phyloP scores from a whole-genome alignment of 2,113 vertebrate species.

The Agelaius tricolor region DNA sequence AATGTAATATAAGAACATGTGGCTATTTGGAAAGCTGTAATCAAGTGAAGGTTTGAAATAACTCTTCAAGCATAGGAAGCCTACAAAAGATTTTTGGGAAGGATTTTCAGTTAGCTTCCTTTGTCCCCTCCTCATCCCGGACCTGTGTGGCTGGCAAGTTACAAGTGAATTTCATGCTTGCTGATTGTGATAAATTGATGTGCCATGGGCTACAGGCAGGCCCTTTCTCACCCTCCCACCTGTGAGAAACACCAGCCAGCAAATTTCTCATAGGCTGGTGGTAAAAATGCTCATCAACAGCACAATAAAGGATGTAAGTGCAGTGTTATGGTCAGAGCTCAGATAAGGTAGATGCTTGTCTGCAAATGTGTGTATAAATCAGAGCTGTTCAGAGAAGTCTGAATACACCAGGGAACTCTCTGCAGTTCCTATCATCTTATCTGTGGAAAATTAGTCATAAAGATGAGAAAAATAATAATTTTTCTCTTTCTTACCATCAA shows the following conservation, averaged over 20 bases:
- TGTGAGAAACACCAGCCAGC: conserved; percentile 2
- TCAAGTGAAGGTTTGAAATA: neutral
- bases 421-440: conserved; percentile 49
- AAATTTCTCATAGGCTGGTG: conserved; percentile 20
- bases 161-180: neutral
- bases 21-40: neutral
- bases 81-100: neutral
- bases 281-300: neutral
- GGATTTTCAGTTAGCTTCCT: neutral
- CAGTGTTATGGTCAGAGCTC: neutral
- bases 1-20: neutral
- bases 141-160: neutral
- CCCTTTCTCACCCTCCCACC: neutral
- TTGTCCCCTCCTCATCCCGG: neutral
- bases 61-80: neutral
- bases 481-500: conserved; percentile 88
- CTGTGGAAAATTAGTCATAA: conserved; percentile 53
- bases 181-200: neutral
- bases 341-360: neutral
- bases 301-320: neutral
- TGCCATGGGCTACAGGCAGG: neutral
- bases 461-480: conserved; percentile 66
- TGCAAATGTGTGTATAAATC: neutral
- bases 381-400: conserved; percentile 21
- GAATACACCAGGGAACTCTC: conserved; percentile 26